Base-by-base conservation (phyloP, 2,113 vertebrate species). In the Engraulis encrasicolus region DNA sequence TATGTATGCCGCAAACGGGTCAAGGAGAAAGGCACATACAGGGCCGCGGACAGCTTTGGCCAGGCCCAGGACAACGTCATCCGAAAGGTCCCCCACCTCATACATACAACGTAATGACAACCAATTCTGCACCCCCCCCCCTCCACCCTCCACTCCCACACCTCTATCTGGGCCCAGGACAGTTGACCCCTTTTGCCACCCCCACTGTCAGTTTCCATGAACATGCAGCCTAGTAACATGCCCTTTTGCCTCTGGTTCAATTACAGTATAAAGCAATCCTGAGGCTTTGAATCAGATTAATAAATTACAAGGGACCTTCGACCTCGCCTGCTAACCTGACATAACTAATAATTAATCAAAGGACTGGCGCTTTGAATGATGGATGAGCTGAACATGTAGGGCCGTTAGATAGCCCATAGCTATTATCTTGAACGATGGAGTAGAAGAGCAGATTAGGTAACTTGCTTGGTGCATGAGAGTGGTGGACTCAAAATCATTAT, bases 321-420 rank as follows among this genome's bases (percentile, higher is more conserved):
- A 11, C 58, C 58, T 23, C 12, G 58, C 58, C 58, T 66, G 58
- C 58, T 66, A 15, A 66, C 58, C 7, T 31, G 9, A 31, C 58
- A 15, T 11, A 23, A 66, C 58, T 66, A 31, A 31, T 66, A 66
- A 66, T 66, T 66, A 66, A 66, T 66, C 58, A 66, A 66, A 66
- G 23, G 23, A 66, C 58, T 14, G 12, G 58, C 7, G 12, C n/a
- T 66, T 31, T 66, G 2, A 66, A 31, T 66, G 23, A 66, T 66
- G n/a, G 23, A 66, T 66, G 58, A 66, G 9, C 58, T 9, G 3
- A n/a, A 66, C 27, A 12, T 2, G 14, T 66, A 23, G 23, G 58
- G 2, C 20, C 4, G 19, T 23, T 20, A n/a, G 7, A 1, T 6
- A 58, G 20, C 19, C n/a, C 23, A 66, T n/a, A 7, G n/a, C 23